Base-by-base conservation (phyloP, 2,888 invertebrate species). In the Dryocosmus kuriphilus region DNA sequence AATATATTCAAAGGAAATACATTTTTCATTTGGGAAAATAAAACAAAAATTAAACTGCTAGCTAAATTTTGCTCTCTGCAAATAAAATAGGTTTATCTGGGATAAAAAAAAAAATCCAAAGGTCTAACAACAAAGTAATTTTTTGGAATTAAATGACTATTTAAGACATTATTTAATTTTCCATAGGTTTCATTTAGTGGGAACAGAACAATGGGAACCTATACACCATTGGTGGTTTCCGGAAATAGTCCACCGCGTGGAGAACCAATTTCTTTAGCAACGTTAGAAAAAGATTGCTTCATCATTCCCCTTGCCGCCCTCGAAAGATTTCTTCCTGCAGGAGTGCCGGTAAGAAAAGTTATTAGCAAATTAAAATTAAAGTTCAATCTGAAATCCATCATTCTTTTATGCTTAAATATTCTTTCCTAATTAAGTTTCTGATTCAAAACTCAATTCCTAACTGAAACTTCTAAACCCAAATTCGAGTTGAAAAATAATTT, bases 241-340 rank as follows among this genome's bases (percentile, higher is more conserved):
- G 89, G 88, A 77, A 90, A 91, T 80, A 91, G 92, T 80, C 91
- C 93, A 62, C 90, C 91, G 83, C 91, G 92, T 71, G 93, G 95
- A 73, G 95, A 96, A 90, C 96, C 96, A 60, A 95, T 96, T 80
- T 96, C 96, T 6, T 93, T 97, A 86, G 95, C 97, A 73, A 96
- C 96, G 73, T 93, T 97, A 87, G 97, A 97, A 92, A 94, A 96
- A 88, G 98, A 98, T 93, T 98, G 97, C 92, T 98, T 98, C 92
- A 97, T 98, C 91, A 97, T 98, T 91, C 98, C 98, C 9, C 96
- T 97, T 74, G 97, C 97, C 87, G 96, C 96, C 90, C 93, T 97
- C 86, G 96, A 96, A 91, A 94, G 97, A 86, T 98, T 98, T 92
- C 93, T 98, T 87, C 98, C 97, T 82, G 97, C 96, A 84, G 97